phyloP scores from a whole-genome alignment of 2,797 vertebrate genomes.

The Epinephelus malabaricus region DNA sequence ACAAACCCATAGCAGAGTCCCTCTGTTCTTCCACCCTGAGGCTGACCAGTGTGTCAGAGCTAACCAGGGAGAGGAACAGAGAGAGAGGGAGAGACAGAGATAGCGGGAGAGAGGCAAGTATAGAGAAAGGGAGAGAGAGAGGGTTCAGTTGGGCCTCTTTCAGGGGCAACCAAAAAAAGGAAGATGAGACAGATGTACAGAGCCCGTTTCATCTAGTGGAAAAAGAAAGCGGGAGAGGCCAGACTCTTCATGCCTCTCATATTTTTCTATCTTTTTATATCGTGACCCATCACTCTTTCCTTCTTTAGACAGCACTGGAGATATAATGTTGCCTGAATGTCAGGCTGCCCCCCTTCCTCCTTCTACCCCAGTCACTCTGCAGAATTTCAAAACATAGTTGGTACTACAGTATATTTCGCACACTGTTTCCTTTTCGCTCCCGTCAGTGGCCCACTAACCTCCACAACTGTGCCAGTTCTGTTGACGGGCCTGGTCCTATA shows the following conservation, averaged over 20 bases:
- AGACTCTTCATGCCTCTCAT: slow-evolving; percentile 79
- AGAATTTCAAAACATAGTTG: slow-evolving; percentile 69
- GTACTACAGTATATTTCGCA: slow-evolving; percentile 54
- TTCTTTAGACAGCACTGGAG: slow-evolving; percentile 83
- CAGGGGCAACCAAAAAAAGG: slow-evolving; percentile 82
- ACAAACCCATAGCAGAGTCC: slow-evolving; percentile 88
- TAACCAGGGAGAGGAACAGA: slow-evolving; percentile 88
- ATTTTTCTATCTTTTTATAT: slow-evolving; percentile 82
- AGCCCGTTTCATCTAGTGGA: slow-evolving; percentile 85
- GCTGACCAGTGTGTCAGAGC: slow-evolving; percentile 90
- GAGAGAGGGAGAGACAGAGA: slow-evolving; percentile 78
- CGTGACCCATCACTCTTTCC: slow-evolving; percentile 81
- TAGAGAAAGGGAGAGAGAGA: slow-evolving; percentile 70
- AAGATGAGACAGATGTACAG: slow-evolving; percentile 87
- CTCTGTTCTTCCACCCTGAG: slow-evolving; percentile 90
- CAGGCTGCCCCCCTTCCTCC: slow-evolving; percentile 64
- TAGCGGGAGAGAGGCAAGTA: slow-evolving; percentile 72
- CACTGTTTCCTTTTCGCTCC: slow-evolving; percentile 61
- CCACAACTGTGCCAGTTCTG: slow-evolving; percentile 17
- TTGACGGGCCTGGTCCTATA: slow-evolving; percentile 23
- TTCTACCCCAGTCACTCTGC: slow-evolving; percentile 69
- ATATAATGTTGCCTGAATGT: slow-evolving; percentile 83
- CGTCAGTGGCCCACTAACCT: slow-evolving; percentile 72
- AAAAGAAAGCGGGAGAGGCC: slow-evolving; percentile 79
- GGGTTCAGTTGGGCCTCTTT: slow-evolving; percentile 82